phyloP scores from a whole-genome alignment of 2,113 vertebrate species.

The Psammodynastes pulverulentus region DNA sequence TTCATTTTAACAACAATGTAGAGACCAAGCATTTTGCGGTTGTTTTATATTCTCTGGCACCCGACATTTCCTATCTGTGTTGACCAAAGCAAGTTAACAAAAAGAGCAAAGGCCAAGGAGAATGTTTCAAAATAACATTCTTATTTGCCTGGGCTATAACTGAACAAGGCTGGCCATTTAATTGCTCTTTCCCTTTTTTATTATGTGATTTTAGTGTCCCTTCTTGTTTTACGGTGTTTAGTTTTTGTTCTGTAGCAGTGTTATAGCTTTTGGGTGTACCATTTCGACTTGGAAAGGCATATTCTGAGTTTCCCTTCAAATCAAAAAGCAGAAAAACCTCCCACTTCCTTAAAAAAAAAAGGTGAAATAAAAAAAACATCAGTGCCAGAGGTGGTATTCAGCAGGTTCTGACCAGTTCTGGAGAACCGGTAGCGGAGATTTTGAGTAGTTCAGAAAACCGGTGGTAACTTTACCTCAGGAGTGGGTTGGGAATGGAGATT shows the following conservation, averaged over 20 bases:
- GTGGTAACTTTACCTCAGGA: no score
- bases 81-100: not conserved
- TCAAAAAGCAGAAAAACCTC: not conserved
- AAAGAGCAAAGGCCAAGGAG: not conserved
- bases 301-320: not conserved
- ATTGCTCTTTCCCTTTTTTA: not conserved
- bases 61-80: not conserved
- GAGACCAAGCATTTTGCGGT: not conserved
- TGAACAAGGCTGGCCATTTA: not conserved
- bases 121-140: not conserved
- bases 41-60: not conserved
- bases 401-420: no score
- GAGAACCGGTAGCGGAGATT: no score
- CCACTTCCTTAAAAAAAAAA: not conserved
- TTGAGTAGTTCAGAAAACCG: no score
- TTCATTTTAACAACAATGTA: not conserved
- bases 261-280: not conserved
- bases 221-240: not conserved
- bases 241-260: not conserved
- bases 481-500: no score
- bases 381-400: no score
- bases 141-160: not conserved
- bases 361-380: not conserved
- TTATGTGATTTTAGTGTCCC: not conserved
- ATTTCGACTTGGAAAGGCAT: not conserved